Base-by-base conservation (phyloP, 2,113 vertebrate species). In the Connochaetes taurinus region DNA sequence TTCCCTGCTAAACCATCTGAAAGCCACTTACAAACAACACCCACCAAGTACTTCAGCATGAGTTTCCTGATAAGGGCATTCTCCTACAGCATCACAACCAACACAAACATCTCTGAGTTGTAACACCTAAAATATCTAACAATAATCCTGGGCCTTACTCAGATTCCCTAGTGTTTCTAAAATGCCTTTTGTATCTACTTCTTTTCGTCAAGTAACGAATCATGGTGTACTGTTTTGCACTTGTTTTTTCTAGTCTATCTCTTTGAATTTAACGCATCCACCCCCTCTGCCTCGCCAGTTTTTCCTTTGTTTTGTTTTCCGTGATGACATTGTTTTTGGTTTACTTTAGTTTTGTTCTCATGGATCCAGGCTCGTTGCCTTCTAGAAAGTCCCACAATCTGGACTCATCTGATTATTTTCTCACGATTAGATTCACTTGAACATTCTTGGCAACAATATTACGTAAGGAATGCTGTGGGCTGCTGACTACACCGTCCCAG, bases 401-500 rank as follows among this genome's bases (percentile, higher is more conserved):
- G 84, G 47, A 52, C 62, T 58, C 52, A 86, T 47, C 78, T 47
- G 60, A 19, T 67, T 4, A 25, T 33, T 14, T 82, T n/a, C 47
- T 92, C 47, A 23, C 6, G 60, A 71, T 19, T 15, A 29, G 29
- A 27, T 50, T 60, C 33, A 10, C 25, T 8, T 12, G 27, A 13
- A 27, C 23, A 16, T 23, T 82, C 84, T 23, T 55, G 85, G 50
- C 60, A 55, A 14, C 14, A 5, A n/a, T 1, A 12, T 1, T 12
- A 0, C 2, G 3, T 8, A 4, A 7, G 6, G 15, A 47, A 52
- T 2, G 3, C 12, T 47, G 25, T 6, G 45, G 21, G 1, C 27
- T 10, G 12, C 25, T 53, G 14, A 17, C 2, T 1, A 6, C 36
- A 7, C 33, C 1, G 0, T 7, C 5, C 8, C 23, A 23, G 31